These are phyloP conservation scores for Himantopus leucocephalus DNA, from an alignment of 2,113 vertebrate species.

Conservation along the genomic window DNA sequence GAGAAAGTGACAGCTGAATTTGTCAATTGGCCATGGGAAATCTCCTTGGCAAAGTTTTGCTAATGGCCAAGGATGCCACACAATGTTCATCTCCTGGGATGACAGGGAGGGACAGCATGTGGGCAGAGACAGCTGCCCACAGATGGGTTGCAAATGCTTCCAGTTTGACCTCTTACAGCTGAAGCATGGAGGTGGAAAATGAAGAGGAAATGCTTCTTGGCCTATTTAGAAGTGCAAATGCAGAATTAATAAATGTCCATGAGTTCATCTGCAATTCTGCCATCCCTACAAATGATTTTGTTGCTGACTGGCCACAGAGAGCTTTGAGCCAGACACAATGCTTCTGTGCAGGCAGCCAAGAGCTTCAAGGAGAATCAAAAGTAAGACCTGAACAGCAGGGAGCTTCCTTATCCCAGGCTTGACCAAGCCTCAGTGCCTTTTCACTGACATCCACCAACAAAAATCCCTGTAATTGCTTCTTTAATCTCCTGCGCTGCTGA, in stretches of 20 bases:
- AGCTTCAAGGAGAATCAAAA: background rate
- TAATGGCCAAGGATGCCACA: background rate
- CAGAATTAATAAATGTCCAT: background rate
- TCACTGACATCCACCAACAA: background rate
- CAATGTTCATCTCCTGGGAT: background rate
- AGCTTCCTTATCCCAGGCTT: background rate
- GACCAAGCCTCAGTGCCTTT: background rate
- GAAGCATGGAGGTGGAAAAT: constrained; percentile 12
- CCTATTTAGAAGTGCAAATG: constrained; percentile 1
- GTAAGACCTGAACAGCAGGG: background rate
- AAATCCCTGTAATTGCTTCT: background rate
- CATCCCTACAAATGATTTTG: background rate
- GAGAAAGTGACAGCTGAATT: constrained; percentile 19
- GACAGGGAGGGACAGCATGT: background rate
- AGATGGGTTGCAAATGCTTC: background rate
- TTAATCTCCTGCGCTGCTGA: background rate
- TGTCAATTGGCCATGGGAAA: background rate
- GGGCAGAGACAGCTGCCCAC: background rate
- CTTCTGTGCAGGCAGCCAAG: background rate
- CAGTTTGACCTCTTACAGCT: background rate
- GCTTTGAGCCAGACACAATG: background rate
- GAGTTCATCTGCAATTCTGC: background rate
- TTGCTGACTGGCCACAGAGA: background rate
- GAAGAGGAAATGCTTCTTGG: background rate
- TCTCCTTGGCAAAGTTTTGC: constrained; percentile 14